These are phyloP conservation scores for Epicampocera succincta DNA, from an alignment of 2,888 invertebrate species.

Conservation along the genomic window DNA sequence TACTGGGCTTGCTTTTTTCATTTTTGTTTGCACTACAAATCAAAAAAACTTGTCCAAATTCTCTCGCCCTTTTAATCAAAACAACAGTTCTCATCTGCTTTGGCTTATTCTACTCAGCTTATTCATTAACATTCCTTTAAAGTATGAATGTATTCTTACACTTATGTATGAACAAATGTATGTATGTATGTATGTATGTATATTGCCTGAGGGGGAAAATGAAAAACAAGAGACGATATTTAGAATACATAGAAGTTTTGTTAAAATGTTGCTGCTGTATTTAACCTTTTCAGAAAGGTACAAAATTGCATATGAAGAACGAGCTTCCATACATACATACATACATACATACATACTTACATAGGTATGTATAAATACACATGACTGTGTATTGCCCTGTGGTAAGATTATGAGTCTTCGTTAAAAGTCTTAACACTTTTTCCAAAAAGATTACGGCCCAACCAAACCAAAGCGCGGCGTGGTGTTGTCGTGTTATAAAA, in stretches of 20 bases:
- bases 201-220: slow-evolving; percentile 4
- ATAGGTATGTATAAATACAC: too few relatives aligned
- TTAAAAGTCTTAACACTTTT: too few relatives aligned
- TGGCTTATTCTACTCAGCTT: slow-evolving; percentile 19
- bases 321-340: too few relatives aligned
- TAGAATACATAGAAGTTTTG: slow-evolving; percentile 13
- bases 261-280: slow-evolving; percentile 40
- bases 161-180: not conserved
- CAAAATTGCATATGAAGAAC: not conserved
- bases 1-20: not conserved
- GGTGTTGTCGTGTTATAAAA: too few relatives aligned
- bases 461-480: too few relatives aligned
- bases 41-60: slow-evolving; percentile 77
- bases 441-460: too few relatives aligned
- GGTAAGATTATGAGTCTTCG: too few relatives aligned
- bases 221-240: not conserved
- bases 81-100: slow-evolving; percentile 40
- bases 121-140: slow-evolving; percentile 56
- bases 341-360: too few relatives aligned
- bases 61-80: slow-evolving; percentile 73
- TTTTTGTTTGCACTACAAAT: slow-evolving; percentile 71
- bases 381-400: too few relatives aligned
- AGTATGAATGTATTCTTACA: slow-evolving; percentile 2
- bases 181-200: not conserved
- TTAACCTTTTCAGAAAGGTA: slow-evolving; percentile 46